A percentile compares a stretch with the other conserved stretches of the same genome.
Evolutionary conservation across 2,797 vertebrate genomes (phyloP).

Genomic region (Aeoliscus strigatus): DNA sequence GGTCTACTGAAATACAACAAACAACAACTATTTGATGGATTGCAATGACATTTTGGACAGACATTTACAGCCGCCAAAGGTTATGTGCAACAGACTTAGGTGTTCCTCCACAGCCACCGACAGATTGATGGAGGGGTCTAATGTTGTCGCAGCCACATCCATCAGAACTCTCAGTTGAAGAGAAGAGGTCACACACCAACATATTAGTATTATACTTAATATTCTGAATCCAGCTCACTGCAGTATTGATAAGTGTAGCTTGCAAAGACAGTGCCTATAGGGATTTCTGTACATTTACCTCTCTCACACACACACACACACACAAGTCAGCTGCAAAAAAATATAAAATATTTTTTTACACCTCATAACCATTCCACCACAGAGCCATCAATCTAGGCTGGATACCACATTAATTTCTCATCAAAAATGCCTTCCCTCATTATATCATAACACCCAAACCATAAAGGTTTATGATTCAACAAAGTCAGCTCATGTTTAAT

Average conservation of each 20-base stretch:
- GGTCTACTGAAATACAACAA: background rate
- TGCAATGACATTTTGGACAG: background rate
- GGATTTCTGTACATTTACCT: too few relatives aligned
- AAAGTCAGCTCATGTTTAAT: conserved; percentile 29
- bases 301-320: too few relatives aligned
- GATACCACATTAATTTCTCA: conserved; percentile 20
- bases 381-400: conserved; percentile 25
- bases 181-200: too few relatives aligned
- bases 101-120: too few relatives aligned
- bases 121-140: too few relatives aligned
- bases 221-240: too few relatives aligned
- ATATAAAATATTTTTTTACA: conserved; percentile 47
- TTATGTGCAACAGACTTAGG: too few relatives aligned
- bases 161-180: conserved; percentile 8
- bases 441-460: conserved; percentile 15
- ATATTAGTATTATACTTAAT: too few relatives aligned
- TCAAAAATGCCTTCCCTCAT: conserved; percentile 23
- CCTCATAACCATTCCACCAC: conserved; percentile 26
- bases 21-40: background rate
- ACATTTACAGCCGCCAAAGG: background rate
- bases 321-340: conserved; percentile 20
- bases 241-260: too few relatives aligned
- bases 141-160: background rate
- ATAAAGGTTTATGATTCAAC: conserved; percentile 36
- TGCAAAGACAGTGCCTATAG: too few relatives aligned